A percentile compares a stretch with the other conserved stretches of the same genome.
These are phyloP conservation scores for Danio rerio DNA, from an alignment of 2,113 vertebrate genomes.

Conservation along the genomic window DNA sequence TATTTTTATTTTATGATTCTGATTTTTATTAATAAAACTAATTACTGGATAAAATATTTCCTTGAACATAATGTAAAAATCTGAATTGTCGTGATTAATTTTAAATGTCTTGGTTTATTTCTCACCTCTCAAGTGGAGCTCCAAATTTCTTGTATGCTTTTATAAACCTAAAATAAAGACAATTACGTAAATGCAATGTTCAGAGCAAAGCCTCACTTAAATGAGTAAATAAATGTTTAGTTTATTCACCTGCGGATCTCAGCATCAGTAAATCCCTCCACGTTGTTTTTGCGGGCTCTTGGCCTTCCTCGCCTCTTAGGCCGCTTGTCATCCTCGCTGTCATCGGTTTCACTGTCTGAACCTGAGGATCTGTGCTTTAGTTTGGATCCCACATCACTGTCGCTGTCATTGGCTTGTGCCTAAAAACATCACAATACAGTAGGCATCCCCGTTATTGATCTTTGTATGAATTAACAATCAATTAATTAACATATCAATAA, in stretches of 20 bases:
- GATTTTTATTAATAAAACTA: too few relatives aligned
- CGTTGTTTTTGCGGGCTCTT: conserved; percentile 92
- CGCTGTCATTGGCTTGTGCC: conserved; percentile 94
- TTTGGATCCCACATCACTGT: conserved; percentile 94
- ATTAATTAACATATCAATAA: too few relatives aligned
- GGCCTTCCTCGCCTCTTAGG: conserved; percentile 93
- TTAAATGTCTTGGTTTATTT: background rate
- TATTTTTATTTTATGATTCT: too few relatives aligned
- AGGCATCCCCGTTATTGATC: too few relatives aligned
- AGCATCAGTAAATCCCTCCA: conserved; percentile 94
- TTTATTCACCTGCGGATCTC: conserved; percentile 90
- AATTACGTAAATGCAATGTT: conserved; percentile 38
- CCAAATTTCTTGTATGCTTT: conserved; percentile 99
- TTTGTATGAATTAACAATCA: too few relatives aligned
- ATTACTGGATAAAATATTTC: background rate
- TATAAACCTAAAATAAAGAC: conserved; percentile 84
- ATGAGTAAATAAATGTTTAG: background rate
- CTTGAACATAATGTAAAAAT: background rate
- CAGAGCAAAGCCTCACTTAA: background rate
- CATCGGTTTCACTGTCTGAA: conserved; percentile 94
- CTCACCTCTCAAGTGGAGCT: conserved; percentile 91
- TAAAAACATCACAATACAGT: conserved; percentile 58
- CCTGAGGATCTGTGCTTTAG: conserved; percentile 91
- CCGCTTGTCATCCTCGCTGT: conserved; percentile 93
- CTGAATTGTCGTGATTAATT: too few relatives aligned